These are phyloP conservation scores for Himalopsyche japonica DNA, from an alignment of 2,888 invertebrate species.

Conservation along the genomic window DNA sequence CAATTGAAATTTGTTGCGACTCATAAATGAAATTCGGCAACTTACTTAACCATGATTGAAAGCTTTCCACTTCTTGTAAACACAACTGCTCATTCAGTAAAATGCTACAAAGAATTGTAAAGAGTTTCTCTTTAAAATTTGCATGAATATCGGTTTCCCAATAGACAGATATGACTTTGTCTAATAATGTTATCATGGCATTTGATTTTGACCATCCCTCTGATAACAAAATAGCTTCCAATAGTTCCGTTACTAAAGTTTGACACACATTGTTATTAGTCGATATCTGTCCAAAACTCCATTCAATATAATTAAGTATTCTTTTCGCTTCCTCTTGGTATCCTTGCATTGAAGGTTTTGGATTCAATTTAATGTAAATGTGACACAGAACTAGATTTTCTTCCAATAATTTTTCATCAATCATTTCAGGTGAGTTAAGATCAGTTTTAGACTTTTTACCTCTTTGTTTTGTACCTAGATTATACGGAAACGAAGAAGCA, in stretches of 20 bases:
- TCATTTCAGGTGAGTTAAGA: slow-evolving; percentile 44
- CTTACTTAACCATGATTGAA: slow-evolving; percentile 57
- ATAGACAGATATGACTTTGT: slow-evolving; percentile 52
- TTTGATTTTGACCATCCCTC: slow-evolving; percentile 49
- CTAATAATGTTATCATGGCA: slow-evolving; percentile 50
- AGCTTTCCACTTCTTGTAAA: slow-evolving; percentile 52
- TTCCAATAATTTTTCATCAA: slow-evolving; percentile 52
- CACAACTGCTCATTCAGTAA: slow-evolving; percentile 51
- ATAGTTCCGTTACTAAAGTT: slow-evolving; percentile 16
- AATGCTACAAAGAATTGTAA: slow-evolving; percentile 54
- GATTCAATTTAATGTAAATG: slow-evolving; percentile 56
- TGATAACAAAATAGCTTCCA: slow-evolving; percentile 44
- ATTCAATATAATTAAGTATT: neutral
- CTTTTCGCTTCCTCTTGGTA: neutral
- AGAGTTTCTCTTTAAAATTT: slow-evolving; percentile 51
- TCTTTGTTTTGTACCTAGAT: slow-evolving; percentile 48
- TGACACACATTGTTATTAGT: slow-evolving; percentile 14
- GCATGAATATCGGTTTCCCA: slow-evolving; percentile 47
- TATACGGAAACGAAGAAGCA: slow-evolving; percentile 63
- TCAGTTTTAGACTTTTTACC: slow-evolving; percentile 47
- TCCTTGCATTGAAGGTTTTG: slow-evolving; percentile 42
- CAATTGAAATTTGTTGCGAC: slow-evolving; percentile 53
- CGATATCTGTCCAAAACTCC: slow-evolving; percentile 14
- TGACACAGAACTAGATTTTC: slow-evolving; percentile 61
- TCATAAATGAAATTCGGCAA: slow-evolving; percentile 62